These are phyloP conservation scores for Synanceia verrucosa DNA, from an alignment of 2,797 vertebrate species.

Conservation along the genomic window DNA sequence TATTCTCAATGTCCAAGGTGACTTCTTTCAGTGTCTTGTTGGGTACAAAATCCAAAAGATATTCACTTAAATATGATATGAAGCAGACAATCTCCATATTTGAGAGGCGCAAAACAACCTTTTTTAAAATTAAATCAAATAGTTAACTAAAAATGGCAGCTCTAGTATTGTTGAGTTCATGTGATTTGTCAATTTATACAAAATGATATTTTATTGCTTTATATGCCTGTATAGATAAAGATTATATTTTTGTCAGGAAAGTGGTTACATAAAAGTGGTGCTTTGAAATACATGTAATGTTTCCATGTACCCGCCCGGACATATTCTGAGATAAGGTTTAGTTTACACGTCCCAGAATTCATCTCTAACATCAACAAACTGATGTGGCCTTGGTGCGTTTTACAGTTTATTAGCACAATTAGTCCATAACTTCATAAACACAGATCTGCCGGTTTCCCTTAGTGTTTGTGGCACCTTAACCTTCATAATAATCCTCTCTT, in stretches of 20 bases:
- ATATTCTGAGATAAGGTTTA: constrained; percentile 33
- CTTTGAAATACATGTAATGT: constrained; percentile 26
- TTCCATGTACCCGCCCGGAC: constrained; percentile 11
- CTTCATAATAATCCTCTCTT: constrained; percentile 17
- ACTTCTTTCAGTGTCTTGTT: no score
- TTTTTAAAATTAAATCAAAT: no score
- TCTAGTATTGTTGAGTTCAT: neutral
- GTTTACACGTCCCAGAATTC: constrained; percentile 46
- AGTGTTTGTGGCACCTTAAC: constrained; percentile 35
- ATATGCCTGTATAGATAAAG: neutral
- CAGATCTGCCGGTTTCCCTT: constrained; percentile 33
- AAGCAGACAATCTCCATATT: no score
- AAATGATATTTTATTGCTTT: neutral
- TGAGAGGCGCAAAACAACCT: no score
- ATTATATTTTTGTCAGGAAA: neutral
- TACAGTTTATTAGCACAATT: constrained; percentile 64
- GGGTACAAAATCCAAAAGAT: no score
- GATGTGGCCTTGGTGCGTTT: constrained; percentile 61
- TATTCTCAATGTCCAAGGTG: no score
- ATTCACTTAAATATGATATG: no score
- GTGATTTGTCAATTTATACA: neutral
- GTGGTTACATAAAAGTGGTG: constrained; percentile 1
- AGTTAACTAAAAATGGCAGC: no score
- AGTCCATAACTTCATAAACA: constrained; percentile 52
- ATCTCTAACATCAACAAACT: constrained; percentile 52